Evolutionary conservation across 2,888 invertebrate genomes (phyloP).

Genomic region (Nemoura dubitans): DNA sequence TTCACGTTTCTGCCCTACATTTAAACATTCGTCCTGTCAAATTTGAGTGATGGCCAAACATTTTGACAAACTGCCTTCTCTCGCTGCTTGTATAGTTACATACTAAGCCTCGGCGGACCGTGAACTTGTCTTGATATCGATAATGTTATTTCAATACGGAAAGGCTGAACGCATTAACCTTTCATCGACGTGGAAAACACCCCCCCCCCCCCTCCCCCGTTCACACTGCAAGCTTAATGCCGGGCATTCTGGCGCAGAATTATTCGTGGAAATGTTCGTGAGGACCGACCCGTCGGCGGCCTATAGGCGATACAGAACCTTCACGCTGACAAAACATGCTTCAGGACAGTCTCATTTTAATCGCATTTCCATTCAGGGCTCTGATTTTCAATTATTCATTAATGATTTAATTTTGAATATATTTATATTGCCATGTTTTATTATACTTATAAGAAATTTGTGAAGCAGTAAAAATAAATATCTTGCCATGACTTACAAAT

Average conservation of each 20-base stretch:
- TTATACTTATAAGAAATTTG: no score
- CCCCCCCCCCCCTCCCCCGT: background rate
- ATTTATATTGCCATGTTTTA: no score
- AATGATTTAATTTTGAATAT: no score
- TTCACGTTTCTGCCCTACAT: constrained; percentile 12
- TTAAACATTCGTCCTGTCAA: constrained; percentile 22
- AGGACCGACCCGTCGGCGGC: background rate
- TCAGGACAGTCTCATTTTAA: no score
- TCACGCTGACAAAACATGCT: no score
- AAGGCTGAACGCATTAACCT: constrained; percentile 35
- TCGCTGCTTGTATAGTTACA: constrained; percentile 17
- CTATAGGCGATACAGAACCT: no score
- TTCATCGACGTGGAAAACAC: constrained; percentile 30
- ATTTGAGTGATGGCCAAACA: constrained; percentile 35
- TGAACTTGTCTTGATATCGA: constrained; percentile 33
- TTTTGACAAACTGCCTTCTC: constrained; percentile 25
- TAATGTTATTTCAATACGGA: constrained; percentile 25
- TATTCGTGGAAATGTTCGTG: background rate
- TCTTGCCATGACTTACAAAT: no score
- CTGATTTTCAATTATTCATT: no score
- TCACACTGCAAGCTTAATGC: background rate
- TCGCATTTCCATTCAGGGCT: no score
- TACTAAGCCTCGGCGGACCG: constrained; percentile 20
- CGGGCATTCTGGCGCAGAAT: background rate
- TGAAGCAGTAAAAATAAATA: no score